Percentiles rank a stretch among this genome's conserved stretches.
Evolutionary conservation across 2,888 invertebrate species (phyloP).

Genomic region (Pyrochroa serraticornis): DNA sequence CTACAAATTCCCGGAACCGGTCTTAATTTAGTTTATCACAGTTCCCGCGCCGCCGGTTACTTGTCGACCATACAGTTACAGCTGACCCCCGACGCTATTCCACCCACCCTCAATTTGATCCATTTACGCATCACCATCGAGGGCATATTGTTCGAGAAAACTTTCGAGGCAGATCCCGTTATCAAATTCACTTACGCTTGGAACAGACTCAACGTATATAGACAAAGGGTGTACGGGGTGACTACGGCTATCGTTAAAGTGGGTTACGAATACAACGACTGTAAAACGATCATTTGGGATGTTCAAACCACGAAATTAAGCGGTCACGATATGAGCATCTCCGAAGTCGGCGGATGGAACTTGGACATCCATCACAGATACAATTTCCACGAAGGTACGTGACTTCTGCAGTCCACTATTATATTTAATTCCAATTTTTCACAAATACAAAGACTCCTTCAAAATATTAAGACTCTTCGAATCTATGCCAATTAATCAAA

Average conservation of each 20-base stretch:
- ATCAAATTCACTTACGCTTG: conserved; percentile 98
- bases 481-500: too few species aligned
- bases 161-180: conserved; percentile 94
- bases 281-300: conserved; percentile 94
- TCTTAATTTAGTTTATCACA: conserved; percentile 95
- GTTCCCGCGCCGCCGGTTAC: conserved; percentile 92
- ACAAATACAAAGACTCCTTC: too few species aligned
- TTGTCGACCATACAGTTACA: conserved; percentile 91
- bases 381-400: conserved; percentile 98
- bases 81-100: conserved; percentile 84
- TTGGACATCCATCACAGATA: conserved; percentile 97
- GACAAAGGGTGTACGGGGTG: conserved; percentile 95
- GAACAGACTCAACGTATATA: conserved; percentile 95
- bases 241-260: conserved; percentile 94
- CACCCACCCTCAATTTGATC: conserved; percentile 81
- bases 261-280: conserved; percentile 94
- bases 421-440: too few species aligned
- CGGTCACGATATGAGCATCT: conserved; percentile 96
- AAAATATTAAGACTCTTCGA: too few species aligned
- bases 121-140: conserved; percentile 93
- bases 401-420: too few species aligned
- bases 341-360: conserved; percentile 97
- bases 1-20: conserved; percentile 93
- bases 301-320: conserved; percentile 93
- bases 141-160: conserved; percentile 90